Evolutionary conservation across 2,797 vertebrate species (phyloP), one percentile per base, ranked within the genome.

Genomic region (Diceros bicornis): DNA sequence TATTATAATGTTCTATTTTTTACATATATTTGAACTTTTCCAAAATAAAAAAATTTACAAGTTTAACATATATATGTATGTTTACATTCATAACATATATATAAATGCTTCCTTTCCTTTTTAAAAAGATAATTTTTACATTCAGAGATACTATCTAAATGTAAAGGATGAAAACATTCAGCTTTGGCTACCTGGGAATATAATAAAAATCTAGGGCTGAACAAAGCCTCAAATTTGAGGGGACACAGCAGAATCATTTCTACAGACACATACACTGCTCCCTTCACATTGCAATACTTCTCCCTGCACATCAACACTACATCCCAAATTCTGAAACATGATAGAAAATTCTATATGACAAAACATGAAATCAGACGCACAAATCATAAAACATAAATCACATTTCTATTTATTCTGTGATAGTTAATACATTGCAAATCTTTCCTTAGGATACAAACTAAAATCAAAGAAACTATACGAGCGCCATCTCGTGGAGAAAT

Each of bases 341-440:
- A 71, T 23, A 79, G 32, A 74, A 96, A 68, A 85, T 84, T 93
- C 79, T 74, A 9, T 68, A 77, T 29, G 25, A 87, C 25, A 96
- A 95, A 95, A 77, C 17, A 81, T 62, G 17, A 96, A 93, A 87
- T 78, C 29, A 89, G 74, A 93, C 25, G 10, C 29, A 89, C 55
- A 83, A 71, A 81, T 68, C 64, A 74, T 84, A 96, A 97, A 91
- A 91, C n/a, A 86, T 81, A 92, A 96, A 81, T 88, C 79, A 94
- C 18, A 86, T 41, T 97, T 97, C 59, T 79, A 79, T 77, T 96
- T 87, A 78, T 86, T 95, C 68, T 93, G 18, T 71, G n/a, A 90
- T 37, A 41, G 84, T 61, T 75, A 90, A 95, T 41, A 88, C 1
- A 95, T 0, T 68, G 27, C 20, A 96, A 96, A 95, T 89, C 57